Conservation (phyloP, 2,888 invertebrate species). For the Chloroclystis v-ata region DNA sequence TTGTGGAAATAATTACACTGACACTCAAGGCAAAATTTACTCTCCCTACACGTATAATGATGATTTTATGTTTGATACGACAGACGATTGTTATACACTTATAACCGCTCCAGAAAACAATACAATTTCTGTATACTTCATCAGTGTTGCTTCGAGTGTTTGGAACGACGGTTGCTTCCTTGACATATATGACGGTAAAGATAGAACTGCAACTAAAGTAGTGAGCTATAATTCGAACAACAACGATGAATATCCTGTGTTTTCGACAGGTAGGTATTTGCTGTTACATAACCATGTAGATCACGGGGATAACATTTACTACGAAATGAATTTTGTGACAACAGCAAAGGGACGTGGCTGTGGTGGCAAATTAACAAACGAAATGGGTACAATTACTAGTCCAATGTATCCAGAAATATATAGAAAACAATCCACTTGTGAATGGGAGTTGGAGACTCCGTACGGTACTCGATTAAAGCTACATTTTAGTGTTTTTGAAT, state of each 20-base stretch:
- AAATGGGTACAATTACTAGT: constrained; percentile 56
- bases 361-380: constrained; percentile 53
- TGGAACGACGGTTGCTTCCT: constrained; percentile 52
- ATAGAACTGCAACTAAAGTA: constrained; percentile 36
- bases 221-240: constrained; percentile 16
- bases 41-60: constrained; percentile 34
- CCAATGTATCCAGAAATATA: constrained; percentile 61
- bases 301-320: constrained; percentile 32
- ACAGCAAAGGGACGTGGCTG: constrained; percentile 63
- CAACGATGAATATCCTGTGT: constrained; percentile 63
- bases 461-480: constrained; percentile 44
- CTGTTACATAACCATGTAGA: constrained; percentile 69
- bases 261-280: constrained; percentile 82
- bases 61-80: background rate
- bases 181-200: constrained; percentile 61
- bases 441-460: constrained; percentile 65
- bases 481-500: constrained; percentile 73
- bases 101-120: constrained; percentile 82
- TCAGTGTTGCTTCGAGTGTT: constrained; percentile 37
- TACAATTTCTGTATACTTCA: constrained; percentile 83
- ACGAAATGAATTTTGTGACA: constrained; percentile 54
- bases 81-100: constrained; percentile 79
- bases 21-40: constrained; percentile 82
- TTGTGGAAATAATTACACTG: constrained; percentile 81
- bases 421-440: constrained; percentile 49